phyloP scores from a whole-genome alignment of 2,113 vertebrate genomes.

The Egretta garzetta region DNA sequence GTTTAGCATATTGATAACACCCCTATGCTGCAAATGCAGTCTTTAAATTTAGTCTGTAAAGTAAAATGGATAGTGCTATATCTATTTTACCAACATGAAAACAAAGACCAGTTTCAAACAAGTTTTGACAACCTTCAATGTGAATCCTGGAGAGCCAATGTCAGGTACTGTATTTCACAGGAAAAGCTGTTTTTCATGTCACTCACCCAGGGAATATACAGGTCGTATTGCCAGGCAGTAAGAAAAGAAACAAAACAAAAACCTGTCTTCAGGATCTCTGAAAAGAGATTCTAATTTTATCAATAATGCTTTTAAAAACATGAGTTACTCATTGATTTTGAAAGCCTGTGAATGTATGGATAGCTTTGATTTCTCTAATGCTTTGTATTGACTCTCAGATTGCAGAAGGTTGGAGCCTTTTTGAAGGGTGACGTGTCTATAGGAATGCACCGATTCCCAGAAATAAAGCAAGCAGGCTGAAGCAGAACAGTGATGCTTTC shows the following conservation, averaged over 20 bases:
- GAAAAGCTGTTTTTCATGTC: neutral
- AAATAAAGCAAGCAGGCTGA: neutral
- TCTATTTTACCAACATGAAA: neutral
- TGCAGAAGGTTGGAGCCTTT: neutral
- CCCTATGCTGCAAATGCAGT: neutral
- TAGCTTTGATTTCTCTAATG: neutral
- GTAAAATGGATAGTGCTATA: neutral
- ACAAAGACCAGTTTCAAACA: neutral
- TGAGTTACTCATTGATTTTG: neutral
- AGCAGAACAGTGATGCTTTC: neutral
- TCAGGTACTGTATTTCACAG: neutral
- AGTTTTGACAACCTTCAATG: accelerated
- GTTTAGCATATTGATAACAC: neutral
- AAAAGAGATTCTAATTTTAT: neutral
- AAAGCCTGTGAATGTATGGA: neutral
- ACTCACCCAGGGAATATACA: neutral
- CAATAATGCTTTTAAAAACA: neutral
- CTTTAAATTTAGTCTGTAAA: neutral
- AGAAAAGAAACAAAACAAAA: neutral
- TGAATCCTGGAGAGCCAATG: neutral
- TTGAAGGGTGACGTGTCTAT: neutral
- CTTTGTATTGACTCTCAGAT: neutral
- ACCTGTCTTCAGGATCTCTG: neutral
- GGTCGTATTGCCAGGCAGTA: neutral
- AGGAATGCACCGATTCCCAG: neutral